These are phyloP conservation scores for Ceriagrion tenellum DNA, from an alignment of 2,888 invertebrate species.

Conservation along the genomic window DNA sequence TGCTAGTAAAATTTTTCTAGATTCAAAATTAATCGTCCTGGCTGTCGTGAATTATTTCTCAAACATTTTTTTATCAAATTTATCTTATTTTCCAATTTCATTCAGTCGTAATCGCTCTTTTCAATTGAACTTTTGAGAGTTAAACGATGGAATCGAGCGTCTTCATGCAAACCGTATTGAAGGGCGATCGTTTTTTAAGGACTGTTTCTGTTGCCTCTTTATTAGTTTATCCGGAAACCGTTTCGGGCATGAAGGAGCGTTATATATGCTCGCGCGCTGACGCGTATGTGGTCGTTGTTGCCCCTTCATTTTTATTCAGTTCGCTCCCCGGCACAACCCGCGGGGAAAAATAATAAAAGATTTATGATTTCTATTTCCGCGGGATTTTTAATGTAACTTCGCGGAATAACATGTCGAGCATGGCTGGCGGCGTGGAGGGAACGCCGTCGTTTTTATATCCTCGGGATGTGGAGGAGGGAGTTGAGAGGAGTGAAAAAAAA, in stretches of 20 bases:
- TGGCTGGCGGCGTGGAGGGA: not conserved
- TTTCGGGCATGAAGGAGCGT: not conserved
- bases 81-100: too few relatives aligned
- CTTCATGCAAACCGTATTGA: not conserved
- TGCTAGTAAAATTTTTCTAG: too few relatives aligned
- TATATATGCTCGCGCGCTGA: not conserved
- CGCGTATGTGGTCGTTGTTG: not conserved
- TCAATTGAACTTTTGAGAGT: not conserved
- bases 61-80: too few relatives aligned
- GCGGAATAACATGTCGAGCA: not conserved
- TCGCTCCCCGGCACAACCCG: not conserved
- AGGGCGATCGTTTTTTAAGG: not conserved
- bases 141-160: not conserved
- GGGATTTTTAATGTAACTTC: not conserved
- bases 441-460: not conserved
- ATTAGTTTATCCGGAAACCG: not conserved
- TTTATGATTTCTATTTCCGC: constrained; percentile 42
- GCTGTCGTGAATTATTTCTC: too few relatives aligned
- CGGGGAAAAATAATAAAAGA: not conserved
- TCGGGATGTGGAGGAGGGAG: not conserved
- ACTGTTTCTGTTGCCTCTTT: not conserved
- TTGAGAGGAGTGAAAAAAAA: not conserved
- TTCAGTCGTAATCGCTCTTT: not conserved
- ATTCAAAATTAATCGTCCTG: too few relatives aligned
- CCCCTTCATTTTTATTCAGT: constrained; percentile 28